Evolutionary conservation across 2,888 invertebrate species (phyloP), one percentile per base, ranked within the genome.

Genomic region (Sthenelais limicola): DNA sequence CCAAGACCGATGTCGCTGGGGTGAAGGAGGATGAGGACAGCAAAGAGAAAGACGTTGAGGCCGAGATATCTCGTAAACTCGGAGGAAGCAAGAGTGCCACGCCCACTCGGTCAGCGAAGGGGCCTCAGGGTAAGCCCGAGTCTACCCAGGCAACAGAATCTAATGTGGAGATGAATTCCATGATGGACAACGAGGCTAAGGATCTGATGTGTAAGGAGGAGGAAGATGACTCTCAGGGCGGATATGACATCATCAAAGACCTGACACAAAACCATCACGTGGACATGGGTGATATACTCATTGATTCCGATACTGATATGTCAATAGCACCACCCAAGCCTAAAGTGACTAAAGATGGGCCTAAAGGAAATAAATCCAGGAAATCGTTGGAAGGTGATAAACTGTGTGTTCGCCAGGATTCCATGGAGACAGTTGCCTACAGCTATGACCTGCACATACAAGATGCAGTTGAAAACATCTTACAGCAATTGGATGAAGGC

Each of bases 271-370:
- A 56, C 56, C 56, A 56, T 33, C 56, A 56, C 32, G 43, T 62
- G 4, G 62, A 62, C 62, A 62, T 62, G 62, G 62, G 62, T n/a
- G 62, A 62, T n/a, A 62, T 62, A 18, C 62, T 62, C 3, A 28
- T 62, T 4, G 35, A 62, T 26, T 43, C 62, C 1, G 62, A 62
- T 21, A 56, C 33, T 32, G 62, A 62, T 15, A 62, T 62, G 62
- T 38, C 62, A 7, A 62, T 62, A 21, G 62, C 62, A 18, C 62
- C 62, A 9, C 62, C 62, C 9, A 62, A 62, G 43, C 62, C 38
- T 1, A 62, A 62, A 35, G 4, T 26, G 9, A 24, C 62, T 12
- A 62, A 62, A 26, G 62, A 62, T 5, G 4, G 12, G 18, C 18
- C 9, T 1, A 3, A 35, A 24, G 62, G 62, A 3, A n/a, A n/a